Evolutionary conservation across 2,113 vertebrate genomes (phyloP), one percentile per base, ranked within the genome.

Genomic region (Anoura caudifer): DNA sequence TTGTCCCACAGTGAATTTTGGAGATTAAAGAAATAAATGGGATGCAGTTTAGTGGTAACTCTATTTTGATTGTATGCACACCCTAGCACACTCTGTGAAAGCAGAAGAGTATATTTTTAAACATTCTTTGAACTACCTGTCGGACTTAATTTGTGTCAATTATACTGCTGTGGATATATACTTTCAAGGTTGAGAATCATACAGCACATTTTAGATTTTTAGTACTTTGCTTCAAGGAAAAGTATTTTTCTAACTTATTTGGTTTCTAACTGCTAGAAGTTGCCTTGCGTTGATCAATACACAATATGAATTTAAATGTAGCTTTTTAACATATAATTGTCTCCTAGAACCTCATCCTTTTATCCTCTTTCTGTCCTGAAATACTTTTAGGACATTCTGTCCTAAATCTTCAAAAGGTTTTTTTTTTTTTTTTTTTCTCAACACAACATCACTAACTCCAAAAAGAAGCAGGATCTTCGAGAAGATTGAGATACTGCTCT

Each of bases 121-220:
- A 67, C 69, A 50, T 97, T 92, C 73, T 94, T 88, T 87, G 79
- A 94, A 52, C 56, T 94, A 92, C 69, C 82, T 97, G 96, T 97
- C 97, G 97, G 93, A 82, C 38, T 94, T 92, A 95, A 97, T 97
- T 95, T 97, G 54, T 96, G 92, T 97, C 97, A 96, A 36, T 98
- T 97, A 96, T 76, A 63, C 89, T 87, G 54, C 26, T 94, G 87
- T 59, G 93, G 85, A 92, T 91, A 81, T 11, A 59, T 33, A 61
- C 70, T 97, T 95, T 92, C 83, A 96, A 96, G 75, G 63, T 89
- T n/a, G 61, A 91, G 69, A 94, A 72, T 93, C 63, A 83, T 45
- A 65, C 3, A 52, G 36, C 69, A 79, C n/a, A 95, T 65, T 92
- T 96, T 81, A 75, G 75, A 70, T 93, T 92, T 82, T 85, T 88